Evolutionary conservation across 2,888 invertebrate species (phyloP).

Genomic region (Caenorhabditis panamensis): DNA sequence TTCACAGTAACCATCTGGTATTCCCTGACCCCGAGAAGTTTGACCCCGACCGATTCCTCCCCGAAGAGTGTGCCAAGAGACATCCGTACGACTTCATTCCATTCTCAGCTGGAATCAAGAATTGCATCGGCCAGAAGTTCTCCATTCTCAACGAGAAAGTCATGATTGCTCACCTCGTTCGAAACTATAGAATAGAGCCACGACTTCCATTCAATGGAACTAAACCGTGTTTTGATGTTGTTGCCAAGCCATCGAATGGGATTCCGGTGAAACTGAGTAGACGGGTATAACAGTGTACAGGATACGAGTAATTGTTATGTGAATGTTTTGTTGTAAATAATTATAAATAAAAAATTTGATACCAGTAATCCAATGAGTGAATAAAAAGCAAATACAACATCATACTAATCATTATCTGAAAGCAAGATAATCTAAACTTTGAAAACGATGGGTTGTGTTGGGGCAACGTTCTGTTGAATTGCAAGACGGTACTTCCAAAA

Average conservation of each 20-base stretch:
- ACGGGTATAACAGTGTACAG: background rate
- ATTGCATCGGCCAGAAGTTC: conserved; percentile 82
- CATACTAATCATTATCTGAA: background rate
- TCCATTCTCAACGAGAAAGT: conserved; percentile 82
- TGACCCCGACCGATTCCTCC: conserved; percentile 82
- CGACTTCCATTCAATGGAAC: conserved; percentile 18
- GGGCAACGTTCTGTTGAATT: background rate
- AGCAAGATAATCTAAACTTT: background rate
- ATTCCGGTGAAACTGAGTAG: conserved; percentile 38
- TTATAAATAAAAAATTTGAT: too few species aligned
- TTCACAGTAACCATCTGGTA: conserved; percentile 53
- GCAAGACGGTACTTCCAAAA: background rate
- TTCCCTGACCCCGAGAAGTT: conserved; percentile 81
- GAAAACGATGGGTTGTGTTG: too few species aligned
- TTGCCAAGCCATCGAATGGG: conserved; percentile 44
- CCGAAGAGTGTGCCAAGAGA: conserved; percentile 77
- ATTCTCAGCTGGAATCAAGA: conserved; percentile 77
- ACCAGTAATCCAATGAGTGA: background rate
- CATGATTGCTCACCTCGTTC: conserved; percentile 30
- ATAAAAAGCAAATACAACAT: too few species aligned
- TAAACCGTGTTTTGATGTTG: conserved; percentile 28
- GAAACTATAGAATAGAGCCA: conserved; percentile 29
- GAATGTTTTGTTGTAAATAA: background rate
- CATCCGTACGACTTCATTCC: conserved; percentile 76
- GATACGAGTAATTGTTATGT: background rate